Evolutionary conservation across 2,888 invertebrate species (phyloP).

Genomic region (Helicoverpa assulta): DNA sequence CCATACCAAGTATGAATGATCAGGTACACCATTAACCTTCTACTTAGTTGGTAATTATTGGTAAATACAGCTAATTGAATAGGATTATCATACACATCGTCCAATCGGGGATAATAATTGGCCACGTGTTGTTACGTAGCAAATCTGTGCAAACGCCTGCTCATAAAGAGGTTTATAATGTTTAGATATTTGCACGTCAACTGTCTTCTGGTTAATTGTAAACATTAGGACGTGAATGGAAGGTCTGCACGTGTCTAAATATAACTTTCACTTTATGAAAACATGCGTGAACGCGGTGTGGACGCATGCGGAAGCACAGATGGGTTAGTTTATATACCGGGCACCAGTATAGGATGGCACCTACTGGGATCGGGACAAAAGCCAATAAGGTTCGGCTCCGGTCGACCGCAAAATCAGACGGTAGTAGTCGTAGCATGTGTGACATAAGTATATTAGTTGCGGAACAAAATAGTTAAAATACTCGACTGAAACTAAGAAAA

Average conservation of each 20-base stretch:
- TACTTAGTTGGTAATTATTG: neutral
- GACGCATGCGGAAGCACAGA: constrained; percentile 28
- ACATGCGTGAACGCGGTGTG: constrained; percentile 23
- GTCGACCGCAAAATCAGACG: constrained; percentile 45
- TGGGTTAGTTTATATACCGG: constrained; percentile 3
- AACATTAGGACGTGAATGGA: constrained; percentile 8
- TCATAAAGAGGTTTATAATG: neutral
- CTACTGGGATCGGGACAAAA: constrained; percentile 43
- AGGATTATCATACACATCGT: constrained; percentile 13
- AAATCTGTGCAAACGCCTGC: neutral
- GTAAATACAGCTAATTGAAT: constrained; percentile 14
- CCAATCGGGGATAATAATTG: constrained; percentile 2
- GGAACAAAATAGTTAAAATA: constrained; percentile 4
- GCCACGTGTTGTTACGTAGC: neutral
- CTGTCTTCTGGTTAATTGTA: constrained; percentile 16
- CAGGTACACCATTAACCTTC: no score
- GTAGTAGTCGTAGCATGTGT: constrained; percentile 19
- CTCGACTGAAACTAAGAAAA: neutral
- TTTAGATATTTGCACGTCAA: constrained; percentile 10
- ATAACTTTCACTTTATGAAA: constrained; percentile 21
- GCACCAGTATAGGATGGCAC: constrained; percentile 5
- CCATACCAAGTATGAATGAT: no score
- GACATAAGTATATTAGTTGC: constrained; percentile 2
- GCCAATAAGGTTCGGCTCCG: constrained; percentile 48
- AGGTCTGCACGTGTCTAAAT: neutral